Evolutionary conservation across 2,888 invertebrate species (phyloP).

Genomic region (Cephus rjabovi): DNA sequence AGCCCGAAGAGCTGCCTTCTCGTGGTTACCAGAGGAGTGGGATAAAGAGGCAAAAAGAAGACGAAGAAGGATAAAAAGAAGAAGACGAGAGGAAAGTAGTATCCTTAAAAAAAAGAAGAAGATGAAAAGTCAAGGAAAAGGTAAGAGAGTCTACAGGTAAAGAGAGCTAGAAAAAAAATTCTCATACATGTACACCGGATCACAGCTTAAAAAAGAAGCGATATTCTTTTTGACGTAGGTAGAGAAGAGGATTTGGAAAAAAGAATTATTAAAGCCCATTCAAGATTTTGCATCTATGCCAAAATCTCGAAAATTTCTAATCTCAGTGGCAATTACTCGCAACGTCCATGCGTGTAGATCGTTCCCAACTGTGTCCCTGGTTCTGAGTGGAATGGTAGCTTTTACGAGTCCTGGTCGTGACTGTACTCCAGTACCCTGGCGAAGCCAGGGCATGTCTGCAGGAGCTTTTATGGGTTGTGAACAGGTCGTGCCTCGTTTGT

Average conservation of each 20-base stretch:
- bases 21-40: conserved; percentile 22
- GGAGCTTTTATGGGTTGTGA: conserved; percentile 25
- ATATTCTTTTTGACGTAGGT: neutral
- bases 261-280: neutral
- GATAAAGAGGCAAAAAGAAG: conserved; percentile 8
- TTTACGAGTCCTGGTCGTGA: conserved; percentile 15
- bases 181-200: neutral
- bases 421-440: conserved; percentile 12
- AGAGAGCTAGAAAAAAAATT: conserved; percentile 8
- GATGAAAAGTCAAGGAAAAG: conserved; percentile 28
- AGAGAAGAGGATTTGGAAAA: neutral
- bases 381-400: neutral
- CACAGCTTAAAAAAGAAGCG: neutral
- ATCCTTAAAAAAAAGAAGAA: neutral
- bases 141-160: conserved; percentile 31
- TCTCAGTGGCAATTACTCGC: neutral
- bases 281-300: neutral
- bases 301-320: neutral
- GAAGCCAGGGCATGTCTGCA: conserved; percentile 19
- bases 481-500: conserved; percentile 23
- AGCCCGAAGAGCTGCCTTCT: conserved; percentile 19
- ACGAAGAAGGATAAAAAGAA: conserved; percentile 20
- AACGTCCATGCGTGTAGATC: neutral
- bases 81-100: conserved; percentile 19
- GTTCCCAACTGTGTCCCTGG: neutral